These are phyloP conservation scores for Amblyopsis hoosieri DNA, from an alignment of 2,797 vertebrate genomes.

Conservation along the genomic window DNA sequence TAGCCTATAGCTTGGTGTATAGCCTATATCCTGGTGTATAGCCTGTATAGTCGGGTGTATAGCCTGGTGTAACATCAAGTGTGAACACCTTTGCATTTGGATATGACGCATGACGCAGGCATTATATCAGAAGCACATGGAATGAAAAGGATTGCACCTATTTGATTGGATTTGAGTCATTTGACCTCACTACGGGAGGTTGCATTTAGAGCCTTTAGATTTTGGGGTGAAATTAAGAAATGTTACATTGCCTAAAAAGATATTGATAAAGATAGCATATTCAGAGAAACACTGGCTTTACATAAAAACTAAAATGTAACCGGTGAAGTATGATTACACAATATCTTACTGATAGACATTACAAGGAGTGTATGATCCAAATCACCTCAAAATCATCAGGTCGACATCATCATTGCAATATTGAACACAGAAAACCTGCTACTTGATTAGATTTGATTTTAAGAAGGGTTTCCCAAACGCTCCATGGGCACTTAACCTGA, in stretches of 20 bases:
- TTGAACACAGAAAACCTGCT: conserved; percentile 15
- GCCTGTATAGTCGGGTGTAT: background rate
- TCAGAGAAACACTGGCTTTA: background rate
- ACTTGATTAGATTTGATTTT: conserved; percentile 9
- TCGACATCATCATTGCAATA: background rate
- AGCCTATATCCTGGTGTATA: no score
- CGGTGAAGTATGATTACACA: background rate
- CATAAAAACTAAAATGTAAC: conserved; percentile 1
- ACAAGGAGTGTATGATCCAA: background rate
- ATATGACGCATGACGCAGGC: no score
- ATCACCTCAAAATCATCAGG: background rate
- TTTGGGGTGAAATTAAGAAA: no score
- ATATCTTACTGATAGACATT: background rate
- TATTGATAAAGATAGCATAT: conserved; percentile 2
- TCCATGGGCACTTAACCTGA: conserved; percentile 51
- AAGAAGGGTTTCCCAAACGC: conserved; percentile 34
- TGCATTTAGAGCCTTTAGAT: no score
- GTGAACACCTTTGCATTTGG: conserved; percentile 6
- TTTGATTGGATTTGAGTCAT: no score
- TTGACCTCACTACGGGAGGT: no score
- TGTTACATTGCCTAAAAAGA: background rate
- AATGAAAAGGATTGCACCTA: no score
- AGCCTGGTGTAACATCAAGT: conserved; percentile 12
- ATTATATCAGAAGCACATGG: no score
- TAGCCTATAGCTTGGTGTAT: no score